phyloP scores from a whole-genome alignment of 2,888 invertebrate genomes.

The Empis livida region DNA sequence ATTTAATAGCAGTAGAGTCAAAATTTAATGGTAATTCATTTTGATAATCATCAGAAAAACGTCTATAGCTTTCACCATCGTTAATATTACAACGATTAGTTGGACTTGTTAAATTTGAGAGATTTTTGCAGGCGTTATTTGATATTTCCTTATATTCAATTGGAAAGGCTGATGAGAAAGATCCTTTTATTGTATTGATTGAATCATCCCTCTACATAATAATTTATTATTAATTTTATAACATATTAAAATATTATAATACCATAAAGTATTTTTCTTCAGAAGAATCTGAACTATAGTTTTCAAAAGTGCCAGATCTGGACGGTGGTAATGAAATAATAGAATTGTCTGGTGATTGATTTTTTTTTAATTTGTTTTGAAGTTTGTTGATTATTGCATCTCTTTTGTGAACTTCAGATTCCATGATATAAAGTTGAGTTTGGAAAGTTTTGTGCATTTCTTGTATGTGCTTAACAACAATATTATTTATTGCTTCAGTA shows the following conservation, averaged over 20 bases:
- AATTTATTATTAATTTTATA: constrained; percentile 1
- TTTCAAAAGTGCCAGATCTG: constrained; percentile 20
- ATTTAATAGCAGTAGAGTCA: no score
- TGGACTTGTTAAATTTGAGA: constrained; percentile 15
- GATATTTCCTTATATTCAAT: constrained; percentile 4
- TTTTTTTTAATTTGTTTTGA: constrained; percentile 58
- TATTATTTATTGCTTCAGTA: constrained; percentile 58
- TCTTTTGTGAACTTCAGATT: constrained; percentile 65
- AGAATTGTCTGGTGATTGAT: constrained; percentile 15
- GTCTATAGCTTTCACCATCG: constrained; percentile 26
- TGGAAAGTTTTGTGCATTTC: constrained; percentile 60
- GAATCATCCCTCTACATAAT: constrained; percentile 48
- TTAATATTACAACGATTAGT: constrained; percentile 18
- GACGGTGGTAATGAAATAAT: constrained; percentile 9
- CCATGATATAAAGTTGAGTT: constrained; percentile 59
- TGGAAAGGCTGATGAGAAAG: constrained; percentile 38
- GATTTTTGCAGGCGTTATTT: constrained; percentile 14
- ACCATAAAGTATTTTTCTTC: constrained; percentile 37
- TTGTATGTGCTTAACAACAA: constrained; percentile 60
- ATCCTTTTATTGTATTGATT: constrained; percentile 51
- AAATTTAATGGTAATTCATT: no score
- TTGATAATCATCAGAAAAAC: no score
- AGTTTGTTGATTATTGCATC: constrained; percentile 71
- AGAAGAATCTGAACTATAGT: constrained; percentile 31
- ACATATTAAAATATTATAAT: neutral